These are phyloP conservation scores for Prorops nasuta DNA, from an alignment of 1,140 invertebrate genomes.

Conservation along the genomic window DNA sequence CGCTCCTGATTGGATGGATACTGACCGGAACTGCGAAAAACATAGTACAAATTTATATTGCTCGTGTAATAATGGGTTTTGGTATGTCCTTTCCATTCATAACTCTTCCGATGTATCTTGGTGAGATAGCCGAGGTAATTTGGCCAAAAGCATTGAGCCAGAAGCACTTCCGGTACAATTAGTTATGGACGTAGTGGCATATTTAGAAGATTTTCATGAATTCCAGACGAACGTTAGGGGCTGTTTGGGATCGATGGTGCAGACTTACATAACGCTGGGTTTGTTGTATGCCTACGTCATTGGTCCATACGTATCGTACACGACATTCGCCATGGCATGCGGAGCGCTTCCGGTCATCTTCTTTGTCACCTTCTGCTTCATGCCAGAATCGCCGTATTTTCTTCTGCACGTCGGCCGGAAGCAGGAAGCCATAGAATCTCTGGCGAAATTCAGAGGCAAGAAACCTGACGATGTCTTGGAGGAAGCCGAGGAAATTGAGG, in stretches of 20 bases:
- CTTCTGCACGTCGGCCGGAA: constrained; percentile 61
- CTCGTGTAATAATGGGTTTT: constrained; percentile 69
- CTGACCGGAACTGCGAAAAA: constrained; percentile 60
- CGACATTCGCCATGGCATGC: constrained; percentile 65
- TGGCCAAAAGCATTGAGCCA: too few species aligned
- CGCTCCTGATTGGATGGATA: constrained; percentile 71
- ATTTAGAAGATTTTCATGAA: neutral
- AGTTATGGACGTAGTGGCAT: too few species aligned
- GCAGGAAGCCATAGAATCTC: constrained; percentile 61
- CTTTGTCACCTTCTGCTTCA: constrained; percentile 65
- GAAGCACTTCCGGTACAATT: too few species aligned
- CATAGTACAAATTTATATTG: constrained; percentile 61
- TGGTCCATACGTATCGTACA: constrained; percentile 72
- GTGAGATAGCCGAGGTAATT: constrained; percentile 78
- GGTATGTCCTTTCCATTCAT: constrained; percentile 74
- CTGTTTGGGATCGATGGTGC: constrained; percentile 76
- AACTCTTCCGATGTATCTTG: constrained; percentile 81
- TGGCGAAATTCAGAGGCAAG: constrained; percentile 68
- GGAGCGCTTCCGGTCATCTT: constrained; percentile 64
- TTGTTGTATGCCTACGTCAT: constrained; percentile 74
- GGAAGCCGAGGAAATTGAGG: constrained; percentile 62
- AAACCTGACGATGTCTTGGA: constrained; percentile 59
- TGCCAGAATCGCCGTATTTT: constrained; percentile 82
- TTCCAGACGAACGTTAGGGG: constrained; percentile 67
- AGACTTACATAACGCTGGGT: constrained; percentile 74